These are phyloP conservation scores for Platanista minor DNA, from an alignment of 2,113 vertebrate genomes.

Conservation along the genomic window DNA sequence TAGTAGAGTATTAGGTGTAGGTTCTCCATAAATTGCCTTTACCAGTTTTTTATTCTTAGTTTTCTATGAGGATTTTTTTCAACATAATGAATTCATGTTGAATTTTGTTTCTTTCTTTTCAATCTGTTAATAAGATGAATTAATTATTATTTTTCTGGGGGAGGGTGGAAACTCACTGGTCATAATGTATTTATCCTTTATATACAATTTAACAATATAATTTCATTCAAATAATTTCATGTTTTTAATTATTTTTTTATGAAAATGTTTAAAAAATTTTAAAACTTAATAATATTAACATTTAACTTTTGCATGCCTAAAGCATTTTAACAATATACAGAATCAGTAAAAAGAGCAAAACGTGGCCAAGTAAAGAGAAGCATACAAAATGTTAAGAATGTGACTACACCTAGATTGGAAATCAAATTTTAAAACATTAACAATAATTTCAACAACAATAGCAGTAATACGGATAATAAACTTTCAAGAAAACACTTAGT, in stretches of 20 bases:
- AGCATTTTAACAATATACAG: neutral
- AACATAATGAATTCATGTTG: neutral
- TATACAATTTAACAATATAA: neutral
- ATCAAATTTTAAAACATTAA: neutral
- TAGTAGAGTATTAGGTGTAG: neutral
- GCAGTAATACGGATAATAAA: neutral
- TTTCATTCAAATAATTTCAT: neutral
- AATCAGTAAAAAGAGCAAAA: neutral
- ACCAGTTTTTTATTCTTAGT: neutral
- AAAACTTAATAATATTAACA: neutral
- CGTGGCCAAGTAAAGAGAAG: too few relatives aligned
- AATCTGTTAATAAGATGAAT: neutral
- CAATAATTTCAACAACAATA: neutral
- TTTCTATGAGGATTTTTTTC: neutral
- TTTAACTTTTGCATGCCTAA: neutral
- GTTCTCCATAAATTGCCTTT: neutral
- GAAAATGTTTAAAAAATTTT: neutral
- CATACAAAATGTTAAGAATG: neutral
- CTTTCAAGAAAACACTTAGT: neutral
- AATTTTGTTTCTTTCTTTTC: neutral
- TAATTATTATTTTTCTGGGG: neutral
- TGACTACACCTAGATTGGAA: neutral
- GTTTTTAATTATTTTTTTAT: neutral
- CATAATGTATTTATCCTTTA: neutral
- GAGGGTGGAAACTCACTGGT: neutral